Conservation (phyloP, 2,113 vertebrate genomes). For the Micromys minutus region DNA sequence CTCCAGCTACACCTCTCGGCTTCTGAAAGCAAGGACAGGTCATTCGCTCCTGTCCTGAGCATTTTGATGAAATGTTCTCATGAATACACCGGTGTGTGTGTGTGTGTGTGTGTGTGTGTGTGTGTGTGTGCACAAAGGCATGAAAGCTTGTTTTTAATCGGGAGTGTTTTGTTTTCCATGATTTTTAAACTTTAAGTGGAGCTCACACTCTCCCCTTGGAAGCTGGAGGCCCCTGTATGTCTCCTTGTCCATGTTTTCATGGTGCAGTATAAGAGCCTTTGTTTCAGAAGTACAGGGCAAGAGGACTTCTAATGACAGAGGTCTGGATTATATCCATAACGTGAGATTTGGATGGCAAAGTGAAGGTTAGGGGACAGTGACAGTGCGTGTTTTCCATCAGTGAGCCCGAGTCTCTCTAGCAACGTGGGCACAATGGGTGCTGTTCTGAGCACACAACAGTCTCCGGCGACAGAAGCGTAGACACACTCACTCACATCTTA, state of each 20-base stretch:
- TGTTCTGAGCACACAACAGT: constrained; percentile 84
- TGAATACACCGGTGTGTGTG: constrained; percentile 32
- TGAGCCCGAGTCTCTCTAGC: constrained; percentile 83
- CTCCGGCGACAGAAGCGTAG: constrained; percentile 50
- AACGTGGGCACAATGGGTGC: constrained; percentile 82
- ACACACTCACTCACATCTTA: constrained; percentile 81
- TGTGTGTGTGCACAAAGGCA: constrained; percentile 77
- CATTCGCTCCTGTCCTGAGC: constrained; percentile 82
- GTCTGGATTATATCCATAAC: constrained; percentile 87
- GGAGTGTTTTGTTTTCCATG: constrained; percentile 84
- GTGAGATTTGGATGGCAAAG: constrained; percentile 83
- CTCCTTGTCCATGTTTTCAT: constrained; percentile 81
- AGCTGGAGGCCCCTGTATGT: constrained; percentile 81
- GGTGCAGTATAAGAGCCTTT: constrained; percentile 87
- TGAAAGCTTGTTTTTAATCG: constrained; percentile 83
- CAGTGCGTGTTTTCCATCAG: constrained; percentile 81
- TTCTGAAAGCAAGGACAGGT: constrained; percentile 86
- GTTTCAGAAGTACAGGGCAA: constrained; percentile 86
- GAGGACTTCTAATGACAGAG: constrained; percentile 84
- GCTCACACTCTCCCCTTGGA: constrained; percentile 77
- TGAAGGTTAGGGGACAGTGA: constrained; percentile 84
- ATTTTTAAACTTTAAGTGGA: constrained; percentile 85
- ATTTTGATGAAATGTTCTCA: constrained; percentile 77
- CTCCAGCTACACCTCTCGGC: constrained; percentile 60
- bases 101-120: constrained; percentile 50